Evolutionary conservation across 2,888 invertebrate species (phyloP), one percentile per base, ranked within the genome.

Genomic region (Drosophila paramelanica): DNA sequence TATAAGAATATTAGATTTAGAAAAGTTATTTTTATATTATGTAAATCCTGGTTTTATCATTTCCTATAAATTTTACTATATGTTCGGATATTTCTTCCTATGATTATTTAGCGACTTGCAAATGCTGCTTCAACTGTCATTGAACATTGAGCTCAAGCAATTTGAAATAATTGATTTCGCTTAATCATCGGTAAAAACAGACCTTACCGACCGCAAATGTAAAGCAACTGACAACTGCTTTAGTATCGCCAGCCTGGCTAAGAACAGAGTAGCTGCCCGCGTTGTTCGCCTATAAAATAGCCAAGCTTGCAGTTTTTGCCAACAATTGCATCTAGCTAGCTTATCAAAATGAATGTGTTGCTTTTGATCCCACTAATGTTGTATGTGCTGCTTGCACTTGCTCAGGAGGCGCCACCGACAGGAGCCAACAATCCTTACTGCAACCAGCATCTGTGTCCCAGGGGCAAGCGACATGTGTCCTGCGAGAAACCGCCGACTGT

Each of bases 391-490:
- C 25, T 65, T 14, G 65, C 51, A 13, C 33, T 41, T 6, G 43
- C 41, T 1, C 55, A 68, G 46, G 64, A 66, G 33, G n/a, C 10
- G 8, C 17, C 43, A 33, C 36, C 52, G 4, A 49, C 82, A 17
- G 79, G 76, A 51, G 66, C 69, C 4, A 47, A 41, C 0, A 82
- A 77, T 74, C 47, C 66, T 5, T 83, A 77, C 17, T 85, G 89
- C 49, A 33, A 67, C 41, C 61, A 66, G 6, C 42, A 47, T 11
- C 46, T 89, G 17, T 85, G 85, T 64, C 43, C 70, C 0, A 38
- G 27, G 0, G 77, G 74, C 47, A 67, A 61, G 25, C 57, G 49
- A 5, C 89, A 85, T 61, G 71, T 89, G 56, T 86, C 88, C 33
- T 85, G 89, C 14, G 70, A 77, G 5, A 73, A 50, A 17, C 61